These are phyloP conservation scores for Gymnopithys bicolor DNA, from an alignment of 2,797 vertebrate genomes.

Conservation along the genomic window DNA sequence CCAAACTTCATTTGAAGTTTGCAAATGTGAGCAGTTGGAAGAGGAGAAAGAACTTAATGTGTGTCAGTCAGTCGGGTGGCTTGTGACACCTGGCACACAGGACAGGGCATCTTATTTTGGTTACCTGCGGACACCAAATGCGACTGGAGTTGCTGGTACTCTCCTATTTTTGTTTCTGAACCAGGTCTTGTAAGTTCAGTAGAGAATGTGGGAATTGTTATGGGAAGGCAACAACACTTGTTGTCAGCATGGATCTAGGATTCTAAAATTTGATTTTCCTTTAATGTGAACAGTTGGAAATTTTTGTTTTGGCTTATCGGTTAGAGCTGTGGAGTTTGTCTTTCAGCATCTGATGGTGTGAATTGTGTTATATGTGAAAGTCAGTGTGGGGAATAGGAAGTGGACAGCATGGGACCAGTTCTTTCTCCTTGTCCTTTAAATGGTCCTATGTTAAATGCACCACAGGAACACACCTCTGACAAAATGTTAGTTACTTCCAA, in stretches of 20 bases:
- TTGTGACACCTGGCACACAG: not conserved
- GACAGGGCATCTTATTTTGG: not conserved
- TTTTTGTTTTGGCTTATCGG: not conserved
- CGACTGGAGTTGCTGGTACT: not conserved
- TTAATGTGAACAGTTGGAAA: not conserved
- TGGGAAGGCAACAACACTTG: not conserved
- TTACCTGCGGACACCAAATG: not conserved
- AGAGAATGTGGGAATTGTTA: not conserved
- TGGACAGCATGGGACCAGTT: not conserved
- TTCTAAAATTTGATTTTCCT: not conserved
- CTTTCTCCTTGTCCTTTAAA: not conserved
- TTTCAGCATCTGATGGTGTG: not conserved
- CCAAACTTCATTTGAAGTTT: not conserved
- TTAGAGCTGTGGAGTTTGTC: not conserved
- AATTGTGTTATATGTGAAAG: not conserved
- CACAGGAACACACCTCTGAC: not conserved
- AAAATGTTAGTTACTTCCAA: not conserved
- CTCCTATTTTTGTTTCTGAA: not conserved
- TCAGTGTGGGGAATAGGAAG: not conserved
- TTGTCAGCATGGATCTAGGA: not conserved
- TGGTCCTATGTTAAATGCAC: not conserved
- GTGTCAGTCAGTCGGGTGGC: not conserved
- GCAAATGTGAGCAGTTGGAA: not conserved
- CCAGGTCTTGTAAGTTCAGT: not conserved
- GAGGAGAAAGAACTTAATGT: not conserved